These are phyloP conservation scores for Pomacea maculata DNA, from an alignment of 1,140 invertebrate genomes.

Conservation along the genomic window DNA sequence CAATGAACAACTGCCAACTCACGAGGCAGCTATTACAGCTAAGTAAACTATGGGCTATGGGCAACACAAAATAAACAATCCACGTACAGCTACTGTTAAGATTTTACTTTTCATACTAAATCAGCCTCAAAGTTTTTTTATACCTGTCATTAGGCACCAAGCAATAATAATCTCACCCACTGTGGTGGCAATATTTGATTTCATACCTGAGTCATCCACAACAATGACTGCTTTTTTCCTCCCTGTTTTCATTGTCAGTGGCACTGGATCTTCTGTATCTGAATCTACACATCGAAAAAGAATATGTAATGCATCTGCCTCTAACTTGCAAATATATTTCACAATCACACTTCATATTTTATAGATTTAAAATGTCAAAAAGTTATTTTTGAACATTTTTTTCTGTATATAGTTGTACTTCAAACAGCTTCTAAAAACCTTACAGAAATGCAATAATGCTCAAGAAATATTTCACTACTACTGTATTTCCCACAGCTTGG, in stretches of 20 bases:
- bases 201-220: conserved; percentile 49
- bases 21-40: no score
- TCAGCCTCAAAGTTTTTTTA: not conserved
- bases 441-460: no score
- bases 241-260: conserved; percentile 34
- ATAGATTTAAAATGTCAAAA: not conserved
- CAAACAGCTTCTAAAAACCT: not conserved
- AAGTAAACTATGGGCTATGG: no score
- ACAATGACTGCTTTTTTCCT: conserved; percentile 36
- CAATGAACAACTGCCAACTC: no score
- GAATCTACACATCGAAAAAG: conserved; percentile 37
- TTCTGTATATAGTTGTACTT: not conserved
- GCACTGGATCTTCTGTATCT: conserved; percentile 49
- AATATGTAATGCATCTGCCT: not conserved
- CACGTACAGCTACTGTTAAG: no score
- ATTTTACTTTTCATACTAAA: not conserved
- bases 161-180: not conserved
- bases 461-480: no score
- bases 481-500: no score
- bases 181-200: not conserved
- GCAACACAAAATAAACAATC: no score
- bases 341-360: no score
- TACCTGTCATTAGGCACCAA: not conserved
- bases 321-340: no score
- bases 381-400: not conserved